These are phyloP conservation scores for Tigriopus californicus DNA, from an alignment of 2,888 invertebrate genomes.

Conservation along the genomic window DNA sequence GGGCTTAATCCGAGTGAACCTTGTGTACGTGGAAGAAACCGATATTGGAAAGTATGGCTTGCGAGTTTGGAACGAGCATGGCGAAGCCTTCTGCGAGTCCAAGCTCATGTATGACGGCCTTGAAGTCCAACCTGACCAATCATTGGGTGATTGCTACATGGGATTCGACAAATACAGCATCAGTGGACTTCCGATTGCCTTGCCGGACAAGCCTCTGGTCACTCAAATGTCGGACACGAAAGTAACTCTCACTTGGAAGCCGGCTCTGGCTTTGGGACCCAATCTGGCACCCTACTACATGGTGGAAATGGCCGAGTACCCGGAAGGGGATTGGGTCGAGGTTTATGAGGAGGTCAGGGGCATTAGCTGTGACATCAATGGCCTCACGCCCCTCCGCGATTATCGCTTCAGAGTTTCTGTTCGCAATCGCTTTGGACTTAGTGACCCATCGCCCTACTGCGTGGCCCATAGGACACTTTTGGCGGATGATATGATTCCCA, in stretches of 20 bases:
- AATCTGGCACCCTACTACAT: slow-evolving; percentile 80
- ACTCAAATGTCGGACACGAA: slow-evolving; percentile 66
- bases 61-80: slow-evolving; percentile 62
- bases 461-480: slow-evolving; percentile 11
- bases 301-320: slow-evolving; percentile 80
- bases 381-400: slow-evolving; percentile 76
- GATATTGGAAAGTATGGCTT: slow-evolving; percentile 72
- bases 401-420: slow-evolving; percentile 89
- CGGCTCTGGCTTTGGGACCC: slow-evolving; percentile 69
- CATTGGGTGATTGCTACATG: slow-evolving; percentile 48
- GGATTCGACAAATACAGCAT: slow-evolving; percentile 65
- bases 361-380: slow-evolving; percentile 70
- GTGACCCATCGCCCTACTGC: slow-evolving; percentile 74
- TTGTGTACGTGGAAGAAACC: slow-evolving; percentile 44
- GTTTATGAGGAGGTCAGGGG: slow-evolving; percentile 42
- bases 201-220: slow-evolving; percentile 76
- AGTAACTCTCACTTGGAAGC: slow-evolving; percentile 78
- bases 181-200: slow-evolving; percentile 64
- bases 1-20: slow-evolving; percentile 58
- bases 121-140: slow-evolving; percentile 17
- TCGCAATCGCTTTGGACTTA: slow-evolving; percentile 87
- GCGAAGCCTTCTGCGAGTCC: slow-evolving; percentile 59
- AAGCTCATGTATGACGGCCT: slow-evolving; percentile 58
- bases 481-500: slow-evolving; percentile 8
- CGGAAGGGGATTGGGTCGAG: slow-evolving; percentile 75